phyloP scores from a whole-genome alignment of 1,140 invertebrate genomes.

The Steinernema feltiae region DNA sequence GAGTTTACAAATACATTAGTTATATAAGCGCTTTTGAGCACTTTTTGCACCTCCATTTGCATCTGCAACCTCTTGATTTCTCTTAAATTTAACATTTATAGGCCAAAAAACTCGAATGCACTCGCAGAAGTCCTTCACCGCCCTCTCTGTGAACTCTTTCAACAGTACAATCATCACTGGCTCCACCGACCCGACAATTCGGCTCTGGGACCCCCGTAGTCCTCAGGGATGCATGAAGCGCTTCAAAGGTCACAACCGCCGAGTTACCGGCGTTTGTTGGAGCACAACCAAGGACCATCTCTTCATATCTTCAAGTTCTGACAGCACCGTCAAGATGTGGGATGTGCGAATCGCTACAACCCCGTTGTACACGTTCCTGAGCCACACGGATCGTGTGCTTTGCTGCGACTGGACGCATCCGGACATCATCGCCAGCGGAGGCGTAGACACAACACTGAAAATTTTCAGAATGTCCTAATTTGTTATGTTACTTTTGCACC shows the following conservation, averaged over 20 bases:
- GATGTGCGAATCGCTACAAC: constrained; percentile 80
- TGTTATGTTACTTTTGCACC: no score
- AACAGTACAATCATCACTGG: constrained; percentile 73
- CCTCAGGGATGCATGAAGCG: constrained; percentile 79
- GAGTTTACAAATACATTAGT: no score
- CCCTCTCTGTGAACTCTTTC: constrained; percentile 73
- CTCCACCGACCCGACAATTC: constrained; percentile 79
- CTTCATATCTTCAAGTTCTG: constrained; percentile 87
- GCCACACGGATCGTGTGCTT: constrained; percentile 88
- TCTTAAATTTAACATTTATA: no score
- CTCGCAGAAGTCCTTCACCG: constrained; percentile 74
- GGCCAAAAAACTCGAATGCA: constrained; percentile 21
- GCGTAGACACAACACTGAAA: constrained; percentile 74
- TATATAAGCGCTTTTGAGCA: no score
- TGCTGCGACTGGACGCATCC: constrained; percentile 87
- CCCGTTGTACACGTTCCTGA: constrained; percentile 81
- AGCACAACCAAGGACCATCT: constrained; percentile 74
- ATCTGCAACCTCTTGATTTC: no score
- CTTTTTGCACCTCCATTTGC: no score
- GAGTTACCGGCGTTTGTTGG: constrained; percentile 85
- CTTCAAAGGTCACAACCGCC: constrained; percentile 81
- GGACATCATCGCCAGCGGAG: constrained; percentile 78
- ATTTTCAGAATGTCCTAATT: not conserved
- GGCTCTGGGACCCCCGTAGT: constrained; percentile 82
- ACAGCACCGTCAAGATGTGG: constrained; percentile 86